Evolutionary conservation across 2,113 vertebrate species (phyloP).

Genomic region (Brachyhypopomus occidentalis): DNA sequence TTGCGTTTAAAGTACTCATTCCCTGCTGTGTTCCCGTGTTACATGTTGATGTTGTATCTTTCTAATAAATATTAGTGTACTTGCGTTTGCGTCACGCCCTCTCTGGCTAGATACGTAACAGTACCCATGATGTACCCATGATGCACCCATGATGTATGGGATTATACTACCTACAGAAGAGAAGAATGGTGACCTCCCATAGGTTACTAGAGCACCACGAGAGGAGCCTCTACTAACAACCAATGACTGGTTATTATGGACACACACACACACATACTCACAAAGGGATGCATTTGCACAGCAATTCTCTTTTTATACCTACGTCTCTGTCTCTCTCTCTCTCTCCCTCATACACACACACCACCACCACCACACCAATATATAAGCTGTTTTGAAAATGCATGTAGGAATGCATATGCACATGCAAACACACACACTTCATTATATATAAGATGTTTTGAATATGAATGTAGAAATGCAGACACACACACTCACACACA

Average conservation of each 20-base stretch:
- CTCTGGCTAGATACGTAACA: no score
- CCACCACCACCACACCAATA: not conserved
- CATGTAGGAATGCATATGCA: not conserved
- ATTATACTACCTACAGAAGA: not conserved
- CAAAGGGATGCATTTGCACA: slow-evolving; percentile 5
- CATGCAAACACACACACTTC: slow-evolving; percentile 33
- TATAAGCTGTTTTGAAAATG: no score
- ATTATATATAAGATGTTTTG: not conserved
- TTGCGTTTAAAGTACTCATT: no score
- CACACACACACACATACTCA: slow-evolving; percentile 5
- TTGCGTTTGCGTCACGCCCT: no score
- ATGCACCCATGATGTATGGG: not conserved
- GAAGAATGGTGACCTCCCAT: not conserved
- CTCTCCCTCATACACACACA: not conserved
- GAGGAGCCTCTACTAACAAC: slow-evolving; percentile 44
- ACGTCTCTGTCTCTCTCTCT: not conserved
- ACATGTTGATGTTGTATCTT: no score
- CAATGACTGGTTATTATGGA: slow-evolving; percentile 54
- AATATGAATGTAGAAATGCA: no score
- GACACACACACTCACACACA: slow-evolving; percentile 6
- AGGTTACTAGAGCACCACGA: slow-evolving; percentile 32
- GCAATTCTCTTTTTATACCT: not conserved
- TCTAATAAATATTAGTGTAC: no score
- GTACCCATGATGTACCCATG: no score
- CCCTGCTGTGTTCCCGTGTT: no score